Conservation (phyloP, 1,140 invertebrate genomes). For the Trichonephila inaurata region DNA sequence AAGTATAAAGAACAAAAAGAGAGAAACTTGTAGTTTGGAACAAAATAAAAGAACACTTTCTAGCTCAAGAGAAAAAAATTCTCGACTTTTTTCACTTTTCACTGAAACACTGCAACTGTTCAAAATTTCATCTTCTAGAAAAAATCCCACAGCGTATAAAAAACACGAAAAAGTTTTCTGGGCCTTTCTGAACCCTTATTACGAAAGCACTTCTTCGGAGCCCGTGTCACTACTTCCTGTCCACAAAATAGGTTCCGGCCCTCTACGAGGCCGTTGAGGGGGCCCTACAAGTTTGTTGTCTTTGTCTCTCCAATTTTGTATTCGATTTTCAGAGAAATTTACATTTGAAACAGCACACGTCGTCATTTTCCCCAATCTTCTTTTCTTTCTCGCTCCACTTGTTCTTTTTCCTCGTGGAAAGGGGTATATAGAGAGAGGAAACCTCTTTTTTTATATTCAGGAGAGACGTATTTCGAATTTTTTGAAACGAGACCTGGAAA, state of each 20-base stretch:
- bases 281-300: neutral
- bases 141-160: neutral
- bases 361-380: neutral
- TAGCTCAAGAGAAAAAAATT: neutral
- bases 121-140: neutral
- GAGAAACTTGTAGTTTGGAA: neutral
- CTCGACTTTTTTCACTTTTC: neutral
- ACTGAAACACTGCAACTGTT: neutral
- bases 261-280: neutral
- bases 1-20: neutral
- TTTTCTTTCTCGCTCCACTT: neutral
- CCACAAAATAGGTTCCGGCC: conserved; percentile 18
- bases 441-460: neutral
- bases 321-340: conserved; percentile 19
- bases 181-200: neutral
- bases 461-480: conserved; percentile 5
- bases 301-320: conserved; percentile 1
- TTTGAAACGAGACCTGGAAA: neutral
- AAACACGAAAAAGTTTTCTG: neutral
- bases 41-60: neutral
- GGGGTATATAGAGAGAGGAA: neutral
- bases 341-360: conserved; percentile 34
- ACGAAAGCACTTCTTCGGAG: neutral
- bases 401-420: neutral
- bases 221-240: neutral